Evolutionary conservation across 2,797 vertebrate species (phyloP), one percentile per base, ranked within the genome.

Genomic region (Todus mexicanus): DNA sequence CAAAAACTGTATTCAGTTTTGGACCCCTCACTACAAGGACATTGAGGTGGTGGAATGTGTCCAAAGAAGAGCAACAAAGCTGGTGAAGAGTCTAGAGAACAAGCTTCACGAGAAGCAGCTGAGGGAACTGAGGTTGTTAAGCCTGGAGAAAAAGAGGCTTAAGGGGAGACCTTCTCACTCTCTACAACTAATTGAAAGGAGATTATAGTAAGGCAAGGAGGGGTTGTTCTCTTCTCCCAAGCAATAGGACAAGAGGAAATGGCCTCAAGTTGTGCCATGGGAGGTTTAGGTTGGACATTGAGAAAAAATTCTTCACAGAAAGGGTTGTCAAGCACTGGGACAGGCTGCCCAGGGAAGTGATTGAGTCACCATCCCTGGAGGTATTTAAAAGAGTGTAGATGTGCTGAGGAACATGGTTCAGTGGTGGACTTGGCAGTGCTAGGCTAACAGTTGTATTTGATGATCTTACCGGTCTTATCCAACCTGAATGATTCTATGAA

Each of bases 101-200:
- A 54, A 40, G 25, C 22, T 1, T 22, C 7, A 4, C 15, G 64
- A 71, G 20, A n/a, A 51, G 20, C 4, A 2, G 26, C 47, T 53
- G 47, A 78, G 26, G 15, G 60, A n/a, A 8, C 33, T 70, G 51
- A 2, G 22, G 9, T 2, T 12, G 21, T 70, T 70, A 10, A 19
- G 11, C 21, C 51, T 70, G 22, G 20, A 70, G 68, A 42, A 77
- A 21, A 64, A 22, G 42, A 60, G 16, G 29, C 47, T 75, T 8
- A n/a, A 15, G 31, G 16, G 29, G 15, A 6, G 2, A 47, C 25
- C n/a, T 86, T 14, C 16, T 9, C 4, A 0, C 31, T 51, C 29
- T 37, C 31, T 48, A 5, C 20, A 35, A 1, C 13, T 54, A 25
- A 56, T 45, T 70, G 57, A n/a, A 38, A 74, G 40, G 31, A 70